Evolutionary conservation across 2,888 invertebrate genomes (phyloP), one percentile per base, ranked within the genome.

Genomic region (Drosophila suboccidentalis): DNA sequence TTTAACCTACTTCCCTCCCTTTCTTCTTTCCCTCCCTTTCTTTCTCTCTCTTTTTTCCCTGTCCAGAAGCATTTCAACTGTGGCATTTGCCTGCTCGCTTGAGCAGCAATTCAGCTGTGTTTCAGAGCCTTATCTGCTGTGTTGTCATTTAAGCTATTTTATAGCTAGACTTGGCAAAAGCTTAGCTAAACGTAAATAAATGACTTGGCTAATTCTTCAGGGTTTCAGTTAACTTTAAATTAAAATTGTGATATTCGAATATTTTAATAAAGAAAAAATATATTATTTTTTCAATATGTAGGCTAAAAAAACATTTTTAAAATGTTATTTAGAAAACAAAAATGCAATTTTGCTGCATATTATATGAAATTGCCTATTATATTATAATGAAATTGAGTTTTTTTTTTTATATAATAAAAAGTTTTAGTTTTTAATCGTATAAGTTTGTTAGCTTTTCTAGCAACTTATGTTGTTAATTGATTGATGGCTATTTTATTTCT

Each of bases 41-140:
- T 26, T 17, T 19, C 29, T 50, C 19, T 15, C 13, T 26, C 22
- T n/a, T 72, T 32, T 54, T 57, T 67, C 53, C 54, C 9, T 60
- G 75, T 72, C 65, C 64, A 76, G 71, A 72, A 75, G 65, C 84
- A 78, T 75, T 87, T 86, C 80, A 80, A 79, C 75, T 87, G 80
- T 66, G 73, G 75, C 87, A 80, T 71, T 84, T 84, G 86, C 63
- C 73, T 75, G 80, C 78, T 74, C 63, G 74, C 80, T 82, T 83
- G 81, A 80, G 78, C 81, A 80, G 61, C 87, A 71, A 74, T 75
- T 78, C 87, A 71, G 64, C 71, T 67, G 78, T 71, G 65, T 10
- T 5, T n/a, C 11, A 38, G 36, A n/a, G 5, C 9, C 46, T 22
- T 15, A 22, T 39, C 22, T 9, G 3, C 41, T n/a, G 36, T 36